A percentile compares a stretch with the other conserved stretches of the same genome.
These are phyloP conservation scores for Lontra canadensis DNA, from an alignment of 2,113 vertebrate genomes.

Conservation along the genomic window DNA sequence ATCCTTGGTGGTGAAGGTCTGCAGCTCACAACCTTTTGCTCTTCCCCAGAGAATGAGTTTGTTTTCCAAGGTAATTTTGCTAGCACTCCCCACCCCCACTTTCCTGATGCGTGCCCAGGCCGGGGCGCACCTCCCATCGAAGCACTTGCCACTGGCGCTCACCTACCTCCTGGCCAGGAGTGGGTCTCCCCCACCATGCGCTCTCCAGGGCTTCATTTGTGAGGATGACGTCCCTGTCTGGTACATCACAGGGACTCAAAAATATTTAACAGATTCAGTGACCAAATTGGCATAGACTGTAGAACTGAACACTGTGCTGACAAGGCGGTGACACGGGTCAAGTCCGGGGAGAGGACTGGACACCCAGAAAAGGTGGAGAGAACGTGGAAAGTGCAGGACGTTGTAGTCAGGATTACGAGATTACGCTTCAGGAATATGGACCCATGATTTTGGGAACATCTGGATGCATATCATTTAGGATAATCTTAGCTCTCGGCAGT, in stretches of 20 bases:
- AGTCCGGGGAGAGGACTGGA: not conserved
- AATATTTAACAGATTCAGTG: not conserved
- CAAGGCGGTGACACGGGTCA: not conserved
- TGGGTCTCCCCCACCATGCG: not conserved
- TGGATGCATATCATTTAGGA: not conserved
- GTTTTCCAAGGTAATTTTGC: not conserved
- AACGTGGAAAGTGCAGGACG: not conserved
- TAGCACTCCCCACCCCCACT: not conserved
- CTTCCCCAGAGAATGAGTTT: not conserved
- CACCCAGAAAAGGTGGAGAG: not conserved
- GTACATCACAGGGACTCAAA: not conserved
- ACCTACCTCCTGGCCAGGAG: not conserved
- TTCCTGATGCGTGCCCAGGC: not conserved
- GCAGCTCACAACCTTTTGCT: not conserved
- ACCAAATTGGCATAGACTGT: not conserved
- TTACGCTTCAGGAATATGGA: not conserved
- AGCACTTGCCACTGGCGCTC: accelerated
- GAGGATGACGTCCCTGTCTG: not conserved
- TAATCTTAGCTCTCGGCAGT: not conserved
- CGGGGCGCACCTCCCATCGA: accelerated
- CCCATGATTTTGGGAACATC: not conserved
- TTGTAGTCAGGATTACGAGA: not conserved
- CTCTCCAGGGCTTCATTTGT: not conserved
- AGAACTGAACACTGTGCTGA: not conserved
- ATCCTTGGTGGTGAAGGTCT: not conserved